Percentiles rank a stretch among this genome's conserved stretches.
These are phyloP conservation scores for Thalpophila matura DNA, from an alignment of 2,888 invertebrate genomes.

Conservation along the genomic window DNA sequence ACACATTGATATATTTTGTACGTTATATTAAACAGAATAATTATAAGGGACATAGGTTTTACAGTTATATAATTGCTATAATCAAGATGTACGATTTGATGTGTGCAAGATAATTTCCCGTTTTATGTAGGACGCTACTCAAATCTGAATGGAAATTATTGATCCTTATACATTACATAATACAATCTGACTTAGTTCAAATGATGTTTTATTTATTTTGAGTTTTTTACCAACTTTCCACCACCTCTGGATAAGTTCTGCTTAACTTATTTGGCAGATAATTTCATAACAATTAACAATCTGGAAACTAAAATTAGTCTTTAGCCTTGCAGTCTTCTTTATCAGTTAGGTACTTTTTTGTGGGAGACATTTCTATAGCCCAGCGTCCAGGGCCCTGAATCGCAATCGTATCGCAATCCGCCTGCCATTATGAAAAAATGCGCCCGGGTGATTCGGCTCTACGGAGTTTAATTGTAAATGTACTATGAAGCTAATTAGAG, in stretches of 20 bases:
- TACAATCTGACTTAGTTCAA: constrained; percentile 86
- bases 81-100: constrained; percentile 67
- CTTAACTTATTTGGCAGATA: not conserved
- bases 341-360: too few species aligned
- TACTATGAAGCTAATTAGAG: too few species aligned
- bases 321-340: too few species aligned
- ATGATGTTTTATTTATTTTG: constrained; percentile 68
- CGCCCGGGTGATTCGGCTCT: too few species aligned
- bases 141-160: constrained; percentile 79
- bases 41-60: constrained; percentile 68
- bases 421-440: too few species aligned
- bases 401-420: too few species aligned
- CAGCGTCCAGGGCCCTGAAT: too few species aligned
- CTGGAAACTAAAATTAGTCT: too few species aligned
- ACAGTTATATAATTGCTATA: constrained; percentile 67
- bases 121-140: constrained; percentile 79
- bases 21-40: constrained; percentile 78
- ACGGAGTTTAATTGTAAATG: too few species aligned
- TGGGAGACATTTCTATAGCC: too few species aligned
- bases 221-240: not conserved
- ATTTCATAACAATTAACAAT: too few species aligned
- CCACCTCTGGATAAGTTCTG: not conserved
- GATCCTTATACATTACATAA: constrained; percentile 79
- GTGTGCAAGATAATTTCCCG: constrained; percentile 79
- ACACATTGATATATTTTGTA: constrained; percentile 83